Evolutionary conservation across 2,113 vertebrate species (phyloP).

Genomic region (Silurus meridionalis): DNA sequence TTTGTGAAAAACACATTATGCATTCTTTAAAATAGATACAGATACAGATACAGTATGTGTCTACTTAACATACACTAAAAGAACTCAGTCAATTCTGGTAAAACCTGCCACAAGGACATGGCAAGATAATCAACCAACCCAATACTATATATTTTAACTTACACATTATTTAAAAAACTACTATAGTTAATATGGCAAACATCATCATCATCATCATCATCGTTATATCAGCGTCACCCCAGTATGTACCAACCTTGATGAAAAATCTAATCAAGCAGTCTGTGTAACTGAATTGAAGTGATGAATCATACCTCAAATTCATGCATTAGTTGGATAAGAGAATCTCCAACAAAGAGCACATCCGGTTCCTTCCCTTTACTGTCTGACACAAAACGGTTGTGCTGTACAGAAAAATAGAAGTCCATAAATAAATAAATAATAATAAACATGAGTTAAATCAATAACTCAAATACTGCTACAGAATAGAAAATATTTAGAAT

Average conservation of each 20-base stretch:
- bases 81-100: neutral
- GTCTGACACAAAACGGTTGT: conserved; percentile 84
- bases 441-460: neutral
- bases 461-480: neutral
- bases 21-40: neutral
- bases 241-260: neutral
- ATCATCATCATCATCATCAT: neutral
- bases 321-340: conserved; percentile 84
- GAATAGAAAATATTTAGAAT: neutral
- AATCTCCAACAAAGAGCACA: conserved; percentile 86
- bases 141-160: neutral
- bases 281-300: conserved; percentile 19
- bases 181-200: neutral
- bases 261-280: conserved; percentile 3
- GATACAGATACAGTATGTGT: no score
- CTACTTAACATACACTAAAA: neutral
- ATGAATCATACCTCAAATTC: conserved; percentile 80
- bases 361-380: conserved; percentile 89
- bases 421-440: neutral
- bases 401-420: conserved; percentile 63
- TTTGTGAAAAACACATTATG: neutral
- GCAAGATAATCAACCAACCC: neutral
- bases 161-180: neutral
- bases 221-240: neutral
- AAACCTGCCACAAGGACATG: neutral